Evolutionary conservation across 2,797 vertebrate species (phyloP).

Genomic region (Danio aesculapii): DNA sequence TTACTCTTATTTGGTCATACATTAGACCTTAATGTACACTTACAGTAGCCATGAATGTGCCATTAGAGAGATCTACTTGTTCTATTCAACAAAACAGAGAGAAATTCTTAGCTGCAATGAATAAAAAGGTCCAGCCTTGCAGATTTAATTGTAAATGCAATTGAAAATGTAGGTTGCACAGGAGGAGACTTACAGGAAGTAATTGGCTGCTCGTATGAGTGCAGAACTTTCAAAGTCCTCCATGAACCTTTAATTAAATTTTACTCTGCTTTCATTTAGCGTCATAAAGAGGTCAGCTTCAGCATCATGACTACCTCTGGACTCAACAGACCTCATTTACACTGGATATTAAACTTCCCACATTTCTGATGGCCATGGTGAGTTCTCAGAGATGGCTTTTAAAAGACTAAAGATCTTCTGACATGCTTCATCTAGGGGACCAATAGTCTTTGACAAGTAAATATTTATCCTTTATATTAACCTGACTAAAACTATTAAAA

Average conservation of each 20-base stretch:
- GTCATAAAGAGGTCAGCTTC: slow-evolving; percentile 57
- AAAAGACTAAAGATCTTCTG: slow-evolving; percentile 7
- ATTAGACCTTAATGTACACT: too few relatives aligned
- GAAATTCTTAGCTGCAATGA: too few relatives aligned
- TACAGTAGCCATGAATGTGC: too few relatives aligned
- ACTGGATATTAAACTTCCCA: slow-evolving; percentile 5
- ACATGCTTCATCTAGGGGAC: neutral
- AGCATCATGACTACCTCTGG: slow-evolving; percentile 25
- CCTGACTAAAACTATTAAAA: too few relatives aligned
- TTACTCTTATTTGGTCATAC: too few relatives aligned
- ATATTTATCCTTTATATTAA: too few relatives aligned
- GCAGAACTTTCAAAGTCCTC: slow-evolving; percentile 7
- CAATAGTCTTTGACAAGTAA: neutral
- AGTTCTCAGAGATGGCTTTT: neutral
- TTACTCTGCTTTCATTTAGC: slow-evolving; percentile 66
- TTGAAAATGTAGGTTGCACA: neutral
- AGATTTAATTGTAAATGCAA: slow-evolving; percentile 32
- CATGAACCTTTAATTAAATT: slow-evolving; percentile 64
- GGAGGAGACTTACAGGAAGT: neutral
- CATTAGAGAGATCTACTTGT: too few relatives aligned
- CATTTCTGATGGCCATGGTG: neutral
- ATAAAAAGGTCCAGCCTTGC: neutral
- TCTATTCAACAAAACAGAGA: neutral
- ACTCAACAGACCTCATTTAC: slow-evolving; percentile 4
- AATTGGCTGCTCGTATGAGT: slow-evolving; percentile 2